Conservation (phyloP, 2,113 vertebrate species). For the Cyanistes caeruleus region DNA sequence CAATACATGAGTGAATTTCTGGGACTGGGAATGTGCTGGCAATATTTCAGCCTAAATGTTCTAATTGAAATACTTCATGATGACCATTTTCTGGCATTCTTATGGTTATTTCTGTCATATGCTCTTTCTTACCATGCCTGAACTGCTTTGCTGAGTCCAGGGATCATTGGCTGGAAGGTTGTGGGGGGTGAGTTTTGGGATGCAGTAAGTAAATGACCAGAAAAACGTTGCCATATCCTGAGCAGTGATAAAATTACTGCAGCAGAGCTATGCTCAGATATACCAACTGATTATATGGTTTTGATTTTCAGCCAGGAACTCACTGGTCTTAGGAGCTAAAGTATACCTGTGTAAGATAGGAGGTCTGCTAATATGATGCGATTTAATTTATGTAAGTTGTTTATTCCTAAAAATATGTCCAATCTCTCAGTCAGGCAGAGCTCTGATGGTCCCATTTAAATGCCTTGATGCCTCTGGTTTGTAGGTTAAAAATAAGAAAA, state of each 20-base stretch:
- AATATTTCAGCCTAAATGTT: background rate
- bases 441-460: background rate
- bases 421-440: background rate
- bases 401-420: background rate
- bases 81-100: background rate
- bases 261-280: background rate
- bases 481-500: background rate
- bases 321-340: background rate
- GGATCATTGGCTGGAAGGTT: background rate
- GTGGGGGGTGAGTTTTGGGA: background rate
- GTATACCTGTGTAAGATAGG: background rate
- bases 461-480: background rate
- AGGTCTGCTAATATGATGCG: background rate
- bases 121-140: background rate
- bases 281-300: background rate
- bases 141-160: background rate
- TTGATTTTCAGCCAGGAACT: slow-evolving; percentile 31
- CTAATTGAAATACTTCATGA: background rate
- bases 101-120: background rate
- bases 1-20: background rate
- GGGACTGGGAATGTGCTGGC: background rate
- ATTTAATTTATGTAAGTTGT: background rate
- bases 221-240: background rate
- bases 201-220: background rate
- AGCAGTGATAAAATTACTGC: background rate